Evolutionary conservation across 64 coral and sea anemone species (phyloP).

Genomic region (Trachythela sp.): DNA sequence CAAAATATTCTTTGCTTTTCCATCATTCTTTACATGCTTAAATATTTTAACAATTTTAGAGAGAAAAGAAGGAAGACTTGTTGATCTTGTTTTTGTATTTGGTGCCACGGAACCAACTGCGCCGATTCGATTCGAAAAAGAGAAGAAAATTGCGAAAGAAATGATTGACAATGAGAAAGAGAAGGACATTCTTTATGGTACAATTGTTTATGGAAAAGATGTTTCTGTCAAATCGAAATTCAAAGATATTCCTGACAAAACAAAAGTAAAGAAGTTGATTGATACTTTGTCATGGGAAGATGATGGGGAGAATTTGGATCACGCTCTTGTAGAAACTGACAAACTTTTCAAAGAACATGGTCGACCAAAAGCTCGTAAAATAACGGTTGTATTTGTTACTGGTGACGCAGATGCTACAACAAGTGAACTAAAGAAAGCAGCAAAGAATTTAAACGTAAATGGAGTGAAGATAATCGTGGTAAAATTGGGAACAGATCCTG

Average conservation of each 20-base stretch:
- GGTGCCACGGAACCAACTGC: background rate
- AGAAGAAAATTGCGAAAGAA: background rate
- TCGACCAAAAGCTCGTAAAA: constrained; percentile 35
- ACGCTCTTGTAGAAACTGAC: background rate
- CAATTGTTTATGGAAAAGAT: background rate
- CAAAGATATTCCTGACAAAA: background rate
- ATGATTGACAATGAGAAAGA: background rate
- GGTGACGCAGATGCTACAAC: constrained; percentile 43
- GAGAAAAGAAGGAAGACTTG: constrained; percentile 13
- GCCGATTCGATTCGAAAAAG: background rate
- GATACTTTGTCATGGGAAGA: background rate
- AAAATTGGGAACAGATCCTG: constrained; percentile 41
- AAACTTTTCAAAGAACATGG: constrained; percentile 39
- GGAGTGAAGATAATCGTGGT: constrained; percentile 68
- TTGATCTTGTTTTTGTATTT: constrained; percentile 38
- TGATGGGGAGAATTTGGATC: background rate
- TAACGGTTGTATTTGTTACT: constrained; percentile 70
- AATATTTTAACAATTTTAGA: too few relatives aligned
- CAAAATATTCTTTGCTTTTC: too few relatives aligned
- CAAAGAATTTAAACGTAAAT: constrained; percentile 31
- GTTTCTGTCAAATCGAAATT: background rate
- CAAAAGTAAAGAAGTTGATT: background rate
- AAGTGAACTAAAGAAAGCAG: constrained; percentile 30
- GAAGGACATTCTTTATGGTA: background rate
- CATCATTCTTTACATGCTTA: too few relatives aligned